A percentile compares a stretch with the other conserved stretches of the same genome.
phyloP scores from a whole-genome alignment of 2,888 invertebrate species.

The Lasioglossum leucozonium region DNA sequence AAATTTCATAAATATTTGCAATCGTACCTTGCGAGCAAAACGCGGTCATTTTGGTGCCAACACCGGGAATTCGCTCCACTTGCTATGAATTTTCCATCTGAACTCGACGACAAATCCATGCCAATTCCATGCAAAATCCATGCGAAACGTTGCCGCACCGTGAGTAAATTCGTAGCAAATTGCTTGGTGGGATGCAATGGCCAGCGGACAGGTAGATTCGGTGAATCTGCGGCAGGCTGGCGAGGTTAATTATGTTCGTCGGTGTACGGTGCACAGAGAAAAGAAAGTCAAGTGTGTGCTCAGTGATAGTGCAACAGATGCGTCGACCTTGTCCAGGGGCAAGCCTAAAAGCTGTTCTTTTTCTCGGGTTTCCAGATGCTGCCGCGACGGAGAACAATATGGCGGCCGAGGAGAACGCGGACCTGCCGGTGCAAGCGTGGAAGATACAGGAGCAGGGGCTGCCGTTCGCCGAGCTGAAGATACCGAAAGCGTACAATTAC shows the following conservation, averaged over 20 bases:
- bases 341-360: conserved; percentile 75
- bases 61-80: too few relatives aligned
- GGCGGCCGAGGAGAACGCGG: conserved; percentile 67
- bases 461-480: conserved; percentile 75
- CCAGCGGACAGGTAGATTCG: neutral
- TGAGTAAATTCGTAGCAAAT: neutral
- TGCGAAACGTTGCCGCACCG: too few relatives aligned
- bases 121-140: too few relatives aligned
- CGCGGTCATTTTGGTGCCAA: too few relatives aligned
- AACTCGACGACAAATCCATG: too few relatives aligned
- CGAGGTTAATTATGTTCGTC: neutral
- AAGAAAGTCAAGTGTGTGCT: conserved; percentile 41
- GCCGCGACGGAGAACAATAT: conserved; percentile 27
- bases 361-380: conserved; percentile 76
- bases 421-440: conserved; percentile 76
- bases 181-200: neutral
- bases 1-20: too few relatives aligned
- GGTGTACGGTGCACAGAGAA: conserved; percentile 5
- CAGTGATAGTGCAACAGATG: conserved; percentile 42
- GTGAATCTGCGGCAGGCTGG: neutral
- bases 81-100: too few relatives aligned
- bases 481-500: conserved; percentile 76
- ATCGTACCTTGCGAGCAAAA: too few relatives aligned
- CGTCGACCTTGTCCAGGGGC: conserved; percentile 51
- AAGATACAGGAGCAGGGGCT: conserved; percentile 66